phyloP scores from a whole-genome alignment of 1,140 invertebrate genomes.

The Olivierus martensii region DNA sequence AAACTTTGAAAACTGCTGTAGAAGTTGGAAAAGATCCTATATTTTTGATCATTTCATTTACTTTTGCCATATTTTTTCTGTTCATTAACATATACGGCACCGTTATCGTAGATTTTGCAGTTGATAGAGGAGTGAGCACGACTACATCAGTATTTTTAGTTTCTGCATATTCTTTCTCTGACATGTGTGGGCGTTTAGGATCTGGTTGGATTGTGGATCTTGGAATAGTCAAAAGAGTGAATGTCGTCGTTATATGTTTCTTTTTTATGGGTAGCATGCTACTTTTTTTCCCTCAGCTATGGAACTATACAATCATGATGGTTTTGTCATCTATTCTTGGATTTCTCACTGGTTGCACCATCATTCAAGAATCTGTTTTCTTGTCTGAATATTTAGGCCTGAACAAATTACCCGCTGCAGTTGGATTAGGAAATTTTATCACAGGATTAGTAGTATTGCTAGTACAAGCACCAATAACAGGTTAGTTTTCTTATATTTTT shows the following conservation, averaged over 20 bases:
- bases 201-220: conserved; percentile 15
- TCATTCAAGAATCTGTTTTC: conserved; percentile 17
- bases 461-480: no score
- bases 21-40: conserved; percentile 10
- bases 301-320: background rate
- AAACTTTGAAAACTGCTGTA: background rate
- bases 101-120: conserved; percentile 19
- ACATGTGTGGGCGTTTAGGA: conserved; percentile 5
- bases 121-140: conserved; percentile 5
- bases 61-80: conserved; percentile 10
- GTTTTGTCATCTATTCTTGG: conserved; percentile 6
- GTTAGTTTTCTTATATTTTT: no score
- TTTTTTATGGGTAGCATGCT: conserved; percentile 8
- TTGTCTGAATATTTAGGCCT: conserved; percentile 16
- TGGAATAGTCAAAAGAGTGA: background rate
- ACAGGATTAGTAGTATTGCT: no score
- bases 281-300: background rate
- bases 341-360: conserved; percentile 6
- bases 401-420: conserved; percentile 8
- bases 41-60: conserved; percentile 12
- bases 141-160: conserved; percentile 2
- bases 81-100: conserved; percentile 15
- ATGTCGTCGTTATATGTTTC: conserved; percentile 10
- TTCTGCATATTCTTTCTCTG: conserved; percentile 6
- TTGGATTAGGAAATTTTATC: no score